These are phyloP conservation scores for Proterorhinus semilunaris DNA, from an alignment of 2,113 vertebrate genomes.

Conservation along the genomic window DNA sequence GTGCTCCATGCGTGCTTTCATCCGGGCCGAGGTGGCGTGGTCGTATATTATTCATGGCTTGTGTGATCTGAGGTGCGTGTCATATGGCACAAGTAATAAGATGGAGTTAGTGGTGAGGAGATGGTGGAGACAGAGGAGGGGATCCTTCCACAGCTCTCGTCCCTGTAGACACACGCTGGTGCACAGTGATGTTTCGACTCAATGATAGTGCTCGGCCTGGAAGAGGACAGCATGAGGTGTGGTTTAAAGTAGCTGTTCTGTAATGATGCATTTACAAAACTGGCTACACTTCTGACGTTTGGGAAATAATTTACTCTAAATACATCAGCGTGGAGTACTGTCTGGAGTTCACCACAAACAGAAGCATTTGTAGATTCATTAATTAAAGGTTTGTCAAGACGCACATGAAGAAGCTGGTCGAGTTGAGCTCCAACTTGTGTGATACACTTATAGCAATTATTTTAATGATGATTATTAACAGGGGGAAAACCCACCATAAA, in stretches of 20 bases:
- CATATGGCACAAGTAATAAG: slow-evolving; percentile 80
- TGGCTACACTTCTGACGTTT: background rate
- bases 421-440: too few relatives aligned
- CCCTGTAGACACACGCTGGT: slow-evolving; percentile 42
- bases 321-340: background rate
- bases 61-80: slow-evolving; percentile 71
- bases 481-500: too few relatives aligned
- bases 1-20: slow-evolving; percentile 75
- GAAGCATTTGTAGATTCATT: too few relatives aligned
- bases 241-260: slow-evolving; percentile 44
- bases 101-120: slow-evolving; percentile 66
- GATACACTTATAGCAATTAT: too few relatives aligned
- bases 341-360: background rate
- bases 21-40: slow-evolving; percentile 75
- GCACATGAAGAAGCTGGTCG: too few relatives aligned
- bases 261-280: slow-evolving; percentile 20
- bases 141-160: slow-evolving; percentile 30
- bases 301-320: slow-evolving; percentile 17
- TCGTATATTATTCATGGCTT: slow-evolving; percentile 83
- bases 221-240: slow-evolving; percentile 51
- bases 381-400: too few relatives aligned
- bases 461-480: too few relatives aligned
- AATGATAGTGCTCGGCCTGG: slow-evolving; percentile 40
- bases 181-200: slow-evolving; percentile 53
- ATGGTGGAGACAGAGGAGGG: slow-evolving; percentile 57